These are phyloP conservation scores for Habroteleia sp. DNA, from an alignment of 2,888 invertebrate genomes.

Conservation along the genomic window DNA sequence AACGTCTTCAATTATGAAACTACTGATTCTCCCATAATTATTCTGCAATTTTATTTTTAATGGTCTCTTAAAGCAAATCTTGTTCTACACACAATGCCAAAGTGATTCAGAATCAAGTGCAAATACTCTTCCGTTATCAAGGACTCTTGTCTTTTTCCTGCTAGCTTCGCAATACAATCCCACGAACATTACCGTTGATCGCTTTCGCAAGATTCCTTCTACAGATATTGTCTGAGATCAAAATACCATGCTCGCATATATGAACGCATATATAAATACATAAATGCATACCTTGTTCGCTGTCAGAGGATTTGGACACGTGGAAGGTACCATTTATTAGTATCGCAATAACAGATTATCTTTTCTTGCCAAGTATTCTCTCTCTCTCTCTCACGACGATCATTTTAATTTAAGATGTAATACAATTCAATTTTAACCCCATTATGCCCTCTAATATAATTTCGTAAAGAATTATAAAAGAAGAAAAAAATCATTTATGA, in stretches of 20 bases:
- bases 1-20: no score
- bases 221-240: slow-evolving; percentile 55
- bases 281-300: slow-evolving; percentile 24
- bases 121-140: slow-evolving; percentile 41
- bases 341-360: no score
- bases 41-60: background rate
- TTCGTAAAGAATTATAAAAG: no score
- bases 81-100: slow-evolving; percentile 9
- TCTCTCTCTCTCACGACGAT: no score
- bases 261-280: slow-evolving; percentile 50
- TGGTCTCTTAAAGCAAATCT: background rate
- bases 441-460: no score
- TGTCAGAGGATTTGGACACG: slow-evolving; percentile 18
- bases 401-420: no score
- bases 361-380: no score
- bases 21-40: background rate
- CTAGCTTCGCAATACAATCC: slow-evolving; percentile 38
- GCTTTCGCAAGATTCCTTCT: slow-evolving; percentile 54
- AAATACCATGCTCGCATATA: slow-evolving; percentile 53
- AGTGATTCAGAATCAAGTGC: slow-evolving; percentile 32
- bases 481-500: no score
- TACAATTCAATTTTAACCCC: no score
- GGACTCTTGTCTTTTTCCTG: slow-evolving; percentile 35
- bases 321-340: slow-evolving; percentile 17
- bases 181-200: slow-evolving; percentile 61